These are phyloP conservation scores for Scaptomyza reducta DNA, from an alignment of 2,888 invertebrate genomes.

Conservation along the genomic window DNA sequence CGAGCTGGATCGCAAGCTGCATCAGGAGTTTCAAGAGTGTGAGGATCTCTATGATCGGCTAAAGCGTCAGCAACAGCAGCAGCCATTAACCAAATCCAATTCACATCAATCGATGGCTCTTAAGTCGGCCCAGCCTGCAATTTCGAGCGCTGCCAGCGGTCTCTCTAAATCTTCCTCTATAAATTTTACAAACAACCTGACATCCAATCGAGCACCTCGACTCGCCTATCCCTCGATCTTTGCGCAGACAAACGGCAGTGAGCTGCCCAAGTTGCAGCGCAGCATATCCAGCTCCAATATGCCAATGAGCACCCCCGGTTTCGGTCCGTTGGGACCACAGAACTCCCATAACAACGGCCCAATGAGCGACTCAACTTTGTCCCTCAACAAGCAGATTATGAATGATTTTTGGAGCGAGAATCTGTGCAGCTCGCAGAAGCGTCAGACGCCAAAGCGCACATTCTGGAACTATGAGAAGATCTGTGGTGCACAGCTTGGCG, in stretches of 20 bases:
- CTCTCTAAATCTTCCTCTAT: constrained; percentile 77
- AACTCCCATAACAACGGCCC: constrained; percentile 48
- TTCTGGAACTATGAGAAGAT: constrained; percentile 84
- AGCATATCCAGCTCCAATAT: constrained; percentile 84
- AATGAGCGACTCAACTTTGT: constrained; percentile 78
- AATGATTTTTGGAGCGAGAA: constrained; percentile 84
- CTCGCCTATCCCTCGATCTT: constrained; percentile 83
- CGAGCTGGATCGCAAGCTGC: constrained; percentile 83
- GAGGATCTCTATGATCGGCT: constrained; percentile 84
- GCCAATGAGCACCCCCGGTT: constrained; percentile 49
- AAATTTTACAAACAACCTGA: constrained; percentile 61
- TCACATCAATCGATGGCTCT: constrained; percentile 79
- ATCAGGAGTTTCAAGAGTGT: constrained; percentile 84
- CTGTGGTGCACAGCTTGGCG: constrained; percentile 75
- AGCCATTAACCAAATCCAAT: constrained; percentile 81
- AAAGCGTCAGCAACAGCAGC: constrained; percentile 77
- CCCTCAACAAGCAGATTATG: constrained; percentile 82
- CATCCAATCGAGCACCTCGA: constrained; percentile 57
- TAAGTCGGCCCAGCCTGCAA: constrained; percentile 2
- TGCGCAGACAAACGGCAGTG: constrained; percentile 37
- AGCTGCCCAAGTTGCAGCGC: constrained; percentile 78
- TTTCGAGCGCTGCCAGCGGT: constrained; percentile 19
- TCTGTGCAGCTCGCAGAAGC: constrained; percentile 78
- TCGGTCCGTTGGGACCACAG: constrained; percentile 23
- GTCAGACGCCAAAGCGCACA: constrained; percentile 80